Evolutionary conservation across 2,888 invertebrate genomes (phyloP).

Genomic region (Rhamnusium bicolor): DNA sequence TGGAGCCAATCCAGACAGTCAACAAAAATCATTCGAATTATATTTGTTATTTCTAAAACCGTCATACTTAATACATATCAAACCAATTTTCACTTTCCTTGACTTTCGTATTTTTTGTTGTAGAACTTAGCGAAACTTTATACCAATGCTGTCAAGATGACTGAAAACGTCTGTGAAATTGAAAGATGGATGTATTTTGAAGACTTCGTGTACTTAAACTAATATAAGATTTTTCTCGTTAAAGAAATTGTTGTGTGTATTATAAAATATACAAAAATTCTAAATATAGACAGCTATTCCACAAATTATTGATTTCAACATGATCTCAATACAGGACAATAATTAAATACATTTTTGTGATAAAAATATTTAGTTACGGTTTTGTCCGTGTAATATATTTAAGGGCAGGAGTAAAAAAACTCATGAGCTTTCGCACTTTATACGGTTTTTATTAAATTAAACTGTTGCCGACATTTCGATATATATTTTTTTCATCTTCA

Average conservation of each 20-base stretch:
- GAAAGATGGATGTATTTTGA: constrained; percentile 55
- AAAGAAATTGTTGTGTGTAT: not conserved
- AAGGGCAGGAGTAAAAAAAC: too few species aligned
- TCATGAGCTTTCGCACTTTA: too few species aligned
- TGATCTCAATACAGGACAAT: too few species aligned
- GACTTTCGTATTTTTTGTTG: constrained; percentile 38
- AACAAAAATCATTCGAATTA: constrained; percentile 9
- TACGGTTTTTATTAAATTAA: too few species aligned
- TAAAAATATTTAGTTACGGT: too few species aligned
- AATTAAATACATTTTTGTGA: too few species aligned
- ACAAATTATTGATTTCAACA: too few species aligned
- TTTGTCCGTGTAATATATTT: too few species aligned
- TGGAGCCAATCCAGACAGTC: not conserved
- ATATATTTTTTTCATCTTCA: too few species aligned
- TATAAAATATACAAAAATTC: not conserved
- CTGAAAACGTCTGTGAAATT: constrained; percentile 56
- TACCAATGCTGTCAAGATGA: constrained; percentile 49
- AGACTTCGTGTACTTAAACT: constrained; percentile 36
- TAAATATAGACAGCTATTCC: too few species aligned
- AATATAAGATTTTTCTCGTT: constrained; percentile 37
- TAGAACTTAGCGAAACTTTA: constrained; percentile 48
- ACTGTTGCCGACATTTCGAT: too few species aligned
- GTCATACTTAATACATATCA: constrained; percentile 35
- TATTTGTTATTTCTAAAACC: constrained; percentile 27
- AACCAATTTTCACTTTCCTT: constrained; percentile 39